Evolutionary conservation across 2,113 vertebrate genomes (phyloP), one percentile per base, ranked within the genome.

Genomic region (Lutjanus erythropterus): DNA sequence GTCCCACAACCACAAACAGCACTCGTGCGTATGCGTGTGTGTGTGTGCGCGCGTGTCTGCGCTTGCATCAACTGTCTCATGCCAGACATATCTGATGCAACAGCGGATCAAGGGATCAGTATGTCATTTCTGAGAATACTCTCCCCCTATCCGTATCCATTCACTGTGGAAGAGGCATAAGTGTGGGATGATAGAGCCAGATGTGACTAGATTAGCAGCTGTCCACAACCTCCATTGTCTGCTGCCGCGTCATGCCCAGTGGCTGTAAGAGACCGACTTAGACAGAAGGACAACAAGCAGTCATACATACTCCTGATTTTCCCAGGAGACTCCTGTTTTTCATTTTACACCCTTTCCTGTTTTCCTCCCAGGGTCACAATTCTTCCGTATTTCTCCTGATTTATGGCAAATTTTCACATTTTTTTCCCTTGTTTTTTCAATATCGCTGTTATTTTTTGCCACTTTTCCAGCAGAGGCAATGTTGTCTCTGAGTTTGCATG

Each of bases 1-100:
- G 50, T 87, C 86, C 85, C 87, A 84, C 79, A 85, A 87, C 86
- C 66, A 3, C 85, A 83, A 81, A 70, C 66, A 58, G 78, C 59
- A 61, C 65, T 41, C 2, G 9, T 41, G 65, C 46, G 37, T 65
- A 68, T 75, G 47, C 74, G 53, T 55, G 47, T 67, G 39, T 46
- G 58, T 42, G 15, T 25, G 31, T 25, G 56, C 16, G 18, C 18
- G 4, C 2, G 49, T 37, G 68, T 65, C 56, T 74, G 65, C 16
- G 33, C 80, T 84, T 82, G 75, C 71, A 42, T 89, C 80, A 78
- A 60, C 80, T 65, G 67, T 65, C 83, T 84, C 73, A 86, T 88
- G 83, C 67, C 86, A 87, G 82, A 81, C 75, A 76, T 87, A 84
- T 89, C 87, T 90, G 79, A 87, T 79, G 80, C 81, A 83, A 80